Evolutionary conservation across 2,888 invertebrate genomes (phyloP).

Genomic region (Drosophila peninsularis): DNA sequence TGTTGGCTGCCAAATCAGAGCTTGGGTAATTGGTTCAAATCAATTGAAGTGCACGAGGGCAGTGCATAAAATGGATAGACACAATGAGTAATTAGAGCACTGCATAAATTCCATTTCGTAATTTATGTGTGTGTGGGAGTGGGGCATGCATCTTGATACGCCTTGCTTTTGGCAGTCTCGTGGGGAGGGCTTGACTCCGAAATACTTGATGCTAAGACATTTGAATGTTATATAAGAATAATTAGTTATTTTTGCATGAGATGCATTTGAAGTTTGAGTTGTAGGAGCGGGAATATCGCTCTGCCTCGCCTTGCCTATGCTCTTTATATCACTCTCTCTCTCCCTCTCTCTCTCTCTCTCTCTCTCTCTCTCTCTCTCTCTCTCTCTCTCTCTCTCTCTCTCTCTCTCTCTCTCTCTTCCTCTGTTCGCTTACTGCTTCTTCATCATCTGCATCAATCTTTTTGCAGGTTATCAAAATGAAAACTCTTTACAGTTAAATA

Average conservation of each 20-base stretch:
- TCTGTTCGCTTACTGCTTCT: neutral
- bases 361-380: neutral
- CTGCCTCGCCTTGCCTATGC: neutral
- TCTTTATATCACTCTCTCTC: neutral
- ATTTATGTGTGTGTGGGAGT: neutral
- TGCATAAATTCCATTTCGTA: neutral
- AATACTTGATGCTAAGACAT: neutral
- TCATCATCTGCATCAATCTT: too few relatives aligned
- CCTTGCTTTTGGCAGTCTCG: too few relatives aligned
- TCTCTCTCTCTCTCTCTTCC: neutral
- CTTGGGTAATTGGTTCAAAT: conserved; percentile 39
- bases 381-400: too few relatives aligned
- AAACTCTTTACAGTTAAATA: too few relatives aligned
- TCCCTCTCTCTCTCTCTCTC: neutral
- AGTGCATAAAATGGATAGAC: conserved; percentile 3
- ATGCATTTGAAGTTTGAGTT: neutral
- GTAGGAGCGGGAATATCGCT: neutral
- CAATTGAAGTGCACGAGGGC: conserved; percentile 17
- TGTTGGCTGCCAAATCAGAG: conserved; percentile 20
- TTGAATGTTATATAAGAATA: neutral
- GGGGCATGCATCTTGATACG: neutral
- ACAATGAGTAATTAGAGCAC: conserved; percentile 17
- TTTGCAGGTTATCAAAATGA: too few relatives aligned
- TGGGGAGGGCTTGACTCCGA: neutral
- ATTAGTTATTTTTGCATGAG: neutral